Evolutionary conservation across 2,113 vertebrate species (phyloP).

Genomic region (Daphoenositta chrysoptera): DNA sequence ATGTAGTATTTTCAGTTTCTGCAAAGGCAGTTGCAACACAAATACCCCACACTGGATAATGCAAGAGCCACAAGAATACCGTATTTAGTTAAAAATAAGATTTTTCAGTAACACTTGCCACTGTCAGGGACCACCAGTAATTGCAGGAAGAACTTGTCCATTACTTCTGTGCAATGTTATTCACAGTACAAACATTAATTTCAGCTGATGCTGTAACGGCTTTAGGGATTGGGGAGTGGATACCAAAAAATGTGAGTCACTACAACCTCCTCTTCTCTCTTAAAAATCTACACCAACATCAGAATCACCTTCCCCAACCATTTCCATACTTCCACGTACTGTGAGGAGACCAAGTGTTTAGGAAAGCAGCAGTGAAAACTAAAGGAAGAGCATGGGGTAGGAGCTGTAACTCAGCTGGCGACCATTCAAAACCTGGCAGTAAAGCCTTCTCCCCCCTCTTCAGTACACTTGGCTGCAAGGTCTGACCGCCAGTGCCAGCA

Average conservation of each 20-base stretch:
- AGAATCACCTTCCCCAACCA: neutral
- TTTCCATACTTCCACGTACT: neutral
- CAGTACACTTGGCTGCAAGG: neutral
- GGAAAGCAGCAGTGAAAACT: neutral
- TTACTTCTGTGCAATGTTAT: neutral
- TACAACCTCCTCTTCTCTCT: neutral
- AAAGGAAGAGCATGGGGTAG: neutral
- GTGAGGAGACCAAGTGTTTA: neutral
- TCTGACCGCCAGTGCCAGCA: neutral
- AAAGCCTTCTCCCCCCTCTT: neutral
- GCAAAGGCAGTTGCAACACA: neutral
- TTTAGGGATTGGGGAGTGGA: neutral
- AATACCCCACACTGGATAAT: fast-evolving
- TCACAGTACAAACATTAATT: neutral
- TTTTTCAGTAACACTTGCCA: neutral
- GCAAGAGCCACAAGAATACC: neutral
- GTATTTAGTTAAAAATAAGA: neutral
- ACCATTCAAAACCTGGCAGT: fast-evolving
- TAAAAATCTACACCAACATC: neutral
- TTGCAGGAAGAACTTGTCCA: neutral
- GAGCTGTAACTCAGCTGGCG: neutral
- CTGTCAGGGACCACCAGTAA: neutral
- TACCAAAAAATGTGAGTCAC: neutral
- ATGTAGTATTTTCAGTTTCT: neutral
- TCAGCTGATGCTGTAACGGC: fast-evolving